Evolutionary conservation across 2,888 invertebrate genomes (phyloP).

Genomic region (Andricus curvator): DNA sequence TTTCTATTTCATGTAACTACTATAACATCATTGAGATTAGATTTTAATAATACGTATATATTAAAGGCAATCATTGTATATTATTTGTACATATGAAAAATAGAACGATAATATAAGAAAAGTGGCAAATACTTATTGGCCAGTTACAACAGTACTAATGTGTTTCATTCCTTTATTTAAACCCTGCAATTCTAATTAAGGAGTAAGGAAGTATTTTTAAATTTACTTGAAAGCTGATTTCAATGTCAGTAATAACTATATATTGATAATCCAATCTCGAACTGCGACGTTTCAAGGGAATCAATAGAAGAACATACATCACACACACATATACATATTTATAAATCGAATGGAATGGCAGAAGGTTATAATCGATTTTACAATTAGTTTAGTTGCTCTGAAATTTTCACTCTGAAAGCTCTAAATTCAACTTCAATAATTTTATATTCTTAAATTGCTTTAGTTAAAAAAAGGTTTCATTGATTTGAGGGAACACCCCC

Average conservation of each 20-base stretch:
- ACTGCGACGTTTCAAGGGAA: constrained; percentile 39
- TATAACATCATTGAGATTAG: constrained; percentile 68
- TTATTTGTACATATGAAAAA: constrained; percentile 84
- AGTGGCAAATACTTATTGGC: constrained; percentile 86
- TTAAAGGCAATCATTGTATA: constrained; percentile 77
- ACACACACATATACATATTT: neutral
- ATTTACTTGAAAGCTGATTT: constrained; percentile 43
- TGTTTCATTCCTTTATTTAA: constrained; percentile 72
- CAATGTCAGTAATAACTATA: neutral
- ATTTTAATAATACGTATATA: constrained; percentile 69
- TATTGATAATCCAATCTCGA: constrained; percentile 38
- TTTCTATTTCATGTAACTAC: constrained; percentile 73
- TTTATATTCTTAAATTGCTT: too few relatives aligned
- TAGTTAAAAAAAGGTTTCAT: too few relatives aligned
- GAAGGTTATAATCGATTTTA: constrained; percentile 8
- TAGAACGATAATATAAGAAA: constrained; percentile 82
- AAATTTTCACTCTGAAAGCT: too few relatives aligned
- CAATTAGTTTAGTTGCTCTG: too few relatives aligned
- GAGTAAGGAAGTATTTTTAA: constrained; percentile 52
- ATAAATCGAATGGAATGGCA: constrained; percentile 1
- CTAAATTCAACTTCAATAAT: too few relatives aligned
- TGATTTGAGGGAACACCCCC: too few relatives aligned
- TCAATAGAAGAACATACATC: constrained; percentile 18
- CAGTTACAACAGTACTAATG: constrained; percentile 80
- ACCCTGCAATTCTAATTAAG: constrained; percentile 51